Conservation (phyloP, 2,888 invertebrate species). For the Dromius quadrimaculatus region DNA sequence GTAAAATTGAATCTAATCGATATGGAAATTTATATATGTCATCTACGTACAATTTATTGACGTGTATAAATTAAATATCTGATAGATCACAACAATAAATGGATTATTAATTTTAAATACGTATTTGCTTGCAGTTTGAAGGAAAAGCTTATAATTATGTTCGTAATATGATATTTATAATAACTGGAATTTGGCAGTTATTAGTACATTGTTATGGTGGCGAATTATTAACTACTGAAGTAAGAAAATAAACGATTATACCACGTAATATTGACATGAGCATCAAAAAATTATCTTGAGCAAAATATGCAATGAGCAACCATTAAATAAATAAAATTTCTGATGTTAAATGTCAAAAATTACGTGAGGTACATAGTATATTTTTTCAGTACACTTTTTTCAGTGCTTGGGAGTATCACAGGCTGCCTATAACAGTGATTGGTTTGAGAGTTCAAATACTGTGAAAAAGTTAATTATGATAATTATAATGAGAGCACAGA, state of each 20-base stretch:
- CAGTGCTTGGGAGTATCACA: neutral
- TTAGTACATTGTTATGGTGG: conserved; percentile 14
- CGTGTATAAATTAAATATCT: neutral
- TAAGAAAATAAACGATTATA: neutral
- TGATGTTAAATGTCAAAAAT: too few relatives aligned
- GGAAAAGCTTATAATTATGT: neutral
- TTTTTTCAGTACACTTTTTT: too few relatives aligned
- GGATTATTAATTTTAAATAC: neutral
- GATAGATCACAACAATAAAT: too few relatives aligned
- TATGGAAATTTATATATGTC: neutral
- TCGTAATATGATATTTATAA: conserved; percentile 4
- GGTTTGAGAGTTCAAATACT: conserved; percentile 11
- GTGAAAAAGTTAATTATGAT: conserved; percentile 1
- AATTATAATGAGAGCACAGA: conserved; percentile 3
- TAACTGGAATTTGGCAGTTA: neutral
- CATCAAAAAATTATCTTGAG: neutral
- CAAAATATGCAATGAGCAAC: too few relatives aligned
- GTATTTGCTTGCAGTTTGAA: conserved; percentile 10
- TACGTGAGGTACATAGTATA: too few relatives aligned
- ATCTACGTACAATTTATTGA: neutral
- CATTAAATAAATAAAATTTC: too few relatives aligned
- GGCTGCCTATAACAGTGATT: neutral
- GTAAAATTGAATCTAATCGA: too few relatives aligned
- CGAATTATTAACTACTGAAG: conserved; percentile 9
- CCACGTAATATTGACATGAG: neutral